A percentile compares a stretch with the other conserved stretches of the same genome.
These are phyloP conservation scores for Phortica magna DNA, from an alignment of 2,888 invertebrate genomes.

Conservation along the genomic window DNA sequence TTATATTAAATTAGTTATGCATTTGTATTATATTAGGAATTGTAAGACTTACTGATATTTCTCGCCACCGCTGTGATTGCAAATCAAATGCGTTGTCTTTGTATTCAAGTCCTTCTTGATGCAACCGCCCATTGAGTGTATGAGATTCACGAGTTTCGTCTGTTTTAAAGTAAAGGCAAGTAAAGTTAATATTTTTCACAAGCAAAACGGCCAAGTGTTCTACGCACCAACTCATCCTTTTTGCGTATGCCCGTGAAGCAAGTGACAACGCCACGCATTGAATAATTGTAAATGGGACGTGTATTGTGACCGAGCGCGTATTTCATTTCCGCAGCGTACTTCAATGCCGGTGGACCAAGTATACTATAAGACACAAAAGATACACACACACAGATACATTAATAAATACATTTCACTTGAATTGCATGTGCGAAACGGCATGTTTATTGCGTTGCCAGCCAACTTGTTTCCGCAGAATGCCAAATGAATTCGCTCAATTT, in stretches of 20 bases:
- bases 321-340: conserved; percentile 85
- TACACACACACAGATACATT: conserved; percentile 10
- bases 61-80: conserved; percentile 91
- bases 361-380: conserved; percentile 79
- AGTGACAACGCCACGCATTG: conserved; percentile 92
- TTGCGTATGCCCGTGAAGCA: conserved; percentile 95
- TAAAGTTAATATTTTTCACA: not conserved
- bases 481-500: conserved; percentile 1
- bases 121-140: conserved; percentile 98
- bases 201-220: not conserved
- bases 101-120: conserved; percentile 93
- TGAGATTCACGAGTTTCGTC: conserved; percentile 91
- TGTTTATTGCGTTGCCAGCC: not conserved
- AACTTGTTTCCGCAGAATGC: not conserved
- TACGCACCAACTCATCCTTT: conserved; percentile 91
- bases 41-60: conserved; percentile 85
- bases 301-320: conserved; percentile 85
- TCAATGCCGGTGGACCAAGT: conserved; percentile 88
- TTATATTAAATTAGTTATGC: not conserved
- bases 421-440: not conserved
- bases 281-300: conserved; percentile 91
- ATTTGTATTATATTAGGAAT: not conserved
- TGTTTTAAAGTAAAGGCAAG: conserved; percentile 75
- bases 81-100: conserved; percentile 95
- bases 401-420: not conserved